A percentile compares a stretch with the other conserved stretches of the same genome.
Evolutionary conservation across 1,140 invertebrate genomes (phyloP).

Genomic region (Aphelinus atriplicis): DNA sequence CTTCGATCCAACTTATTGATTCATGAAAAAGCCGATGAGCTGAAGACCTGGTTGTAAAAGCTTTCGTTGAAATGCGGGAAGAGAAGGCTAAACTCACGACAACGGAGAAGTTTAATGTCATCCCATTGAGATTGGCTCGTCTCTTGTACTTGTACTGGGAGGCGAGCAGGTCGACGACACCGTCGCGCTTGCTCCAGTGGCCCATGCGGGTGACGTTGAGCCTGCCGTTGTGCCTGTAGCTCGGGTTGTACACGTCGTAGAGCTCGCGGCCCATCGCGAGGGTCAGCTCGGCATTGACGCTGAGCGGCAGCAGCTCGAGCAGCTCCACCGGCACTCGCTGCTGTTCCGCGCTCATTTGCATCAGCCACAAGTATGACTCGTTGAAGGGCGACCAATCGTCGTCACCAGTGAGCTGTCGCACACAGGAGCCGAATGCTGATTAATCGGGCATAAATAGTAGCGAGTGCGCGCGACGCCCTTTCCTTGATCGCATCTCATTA

Average conservation of each 20-base stretch:
- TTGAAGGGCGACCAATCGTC: conserved; percentile 40
- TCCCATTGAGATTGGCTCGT: conserved; percentile 65
- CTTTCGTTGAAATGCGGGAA: too few relatives aligned
- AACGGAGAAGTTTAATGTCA: conserved; percentile 64
- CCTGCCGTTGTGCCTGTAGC: conserved; percentile 64
- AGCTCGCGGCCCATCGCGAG: conserved; percentile 39
- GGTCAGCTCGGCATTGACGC: conserved; percentile 51
- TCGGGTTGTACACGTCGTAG: conserved; percentile 63
- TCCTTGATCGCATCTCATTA: too few relatives aligned
- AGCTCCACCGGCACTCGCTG: conserved; percentile 29
- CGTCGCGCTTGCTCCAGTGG: conserved; percentile 52
- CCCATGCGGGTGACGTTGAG: conserved; percentile 66
- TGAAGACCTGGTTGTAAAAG: too few relatives aligned
- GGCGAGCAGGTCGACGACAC: conserved; percentile 52
- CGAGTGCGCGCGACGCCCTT: too few relatives aligned
- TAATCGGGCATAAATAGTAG: too few relatives aligned
- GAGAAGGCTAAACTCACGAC: conserved; percentile 51
- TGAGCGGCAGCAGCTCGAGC: conserved; percentile 46
- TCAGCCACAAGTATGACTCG: conserved; percentile 56
- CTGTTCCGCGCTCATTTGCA: conserved; percentile 30
- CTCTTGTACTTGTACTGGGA: conserved; percentile 61
- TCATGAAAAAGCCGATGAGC: too few relatives aligned
- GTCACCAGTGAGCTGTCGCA: background rate
- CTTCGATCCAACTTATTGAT: too few relatives aligned
- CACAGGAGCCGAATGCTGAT: too few relatives aligned